Base-by-base conservation (phyloP, 1,140 invertebrate species). In the Antheraea pernyi region DNA sequence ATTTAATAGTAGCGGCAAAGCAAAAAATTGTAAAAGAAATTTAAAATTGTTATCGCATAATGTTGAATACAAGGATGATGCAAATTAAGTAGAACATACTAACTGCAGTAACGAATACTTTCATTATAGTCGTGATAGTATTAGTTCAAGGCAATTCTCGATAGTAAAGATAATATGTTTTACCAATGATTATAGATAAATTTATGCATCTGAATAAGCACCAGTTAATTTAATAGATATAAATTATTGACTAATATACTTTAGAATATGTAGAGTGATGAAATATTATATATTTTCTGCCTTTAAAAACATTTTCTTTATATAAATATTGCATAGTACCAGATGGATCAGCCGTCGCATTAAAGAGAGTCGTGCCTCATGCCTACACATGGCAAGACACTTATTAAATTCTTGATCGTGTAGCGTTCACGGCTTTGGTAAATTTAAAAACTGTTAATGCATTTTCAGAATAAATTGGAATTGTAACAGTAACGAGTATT, bases 31-130 rank as follows among this genome's bases (percentile, higher is more conserved):
- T 42, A 42, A 42, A 42, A 11, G 39, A 7, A 42, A 11, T 42
- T 42, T 3, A 42, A 42, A 42, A 4, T 42, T 42, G 0, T 42
- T 42, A 42, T 42, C 7, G 7, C 9, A 42, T 42, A 42, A 53
- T 53, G 60, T 75, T 64, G 37, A 71, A 61, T 30, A 61, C 70
- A 71, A 84, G 75, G 74, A 81, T 81, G 76, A 79, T 71, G 77
- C 78, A 78, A 79, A 69, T 76, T 73, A 75, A 75, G 58, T 71
- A 19, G 8, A 61, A 22, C 75, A 71, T 77, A 81, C 81, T 82
- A 87, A 88, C 88, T 86, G 85, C 46, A 53, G 46, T 53, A 53
- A 53, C 39, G 77, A 90, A 77, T 71, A 91, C 88, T 91, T 89
- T 88, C 88, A 87, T 85, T 85, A 59, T 59, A 59, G 63, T 48